Percentiles rank a stretch among this genome's conserved stretches.
These are phyloP conservation scores for Neomicropteryx cornuta DNA, from an alignment of 1,140 invertebrate genomes.

Conservation along the genomic window DNA sequence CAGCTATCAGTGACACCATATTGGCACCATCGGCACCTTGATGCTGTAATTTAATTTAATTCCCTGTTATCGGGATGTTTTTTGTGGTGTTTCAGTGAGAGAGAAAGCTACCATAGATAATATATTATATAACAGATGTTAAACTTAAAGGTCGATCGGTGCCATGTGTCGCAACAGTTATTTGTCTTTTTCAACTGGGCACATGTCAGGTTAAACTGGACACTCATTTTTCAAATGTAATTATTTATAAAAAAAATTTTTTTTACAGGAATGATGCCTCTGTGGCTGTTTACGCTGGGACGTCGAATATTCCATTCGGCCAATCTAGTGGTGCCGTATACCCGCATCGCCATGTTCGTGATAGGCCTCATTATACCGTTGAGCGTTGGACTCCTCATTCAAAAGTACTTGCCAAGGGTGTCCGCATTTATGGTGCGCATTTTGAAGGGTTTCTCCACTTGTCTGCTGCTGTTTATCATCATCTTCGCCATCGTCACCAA, in stretches of 20 bases:
- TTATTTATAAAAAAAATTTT: slow-evolving; percentile 5
- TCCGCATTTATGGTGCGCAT: slow-evolving; percentile 62
- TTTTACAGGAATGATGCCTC: slow-evolving; percentile 77
- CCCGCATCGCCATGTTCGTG: slow-evolving; percentile 64
- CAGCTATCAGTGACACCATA: too few relatives aligned
- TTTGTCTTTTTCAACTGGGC: too few relatives aligned
- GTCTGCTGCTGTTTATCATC: slow-evolving; percentile 80
- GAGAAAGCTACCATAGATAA: too few relatives aligned
- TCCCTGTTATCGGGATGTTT: too few relatives aligned
- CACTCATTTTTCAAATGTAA: slow-evolving; percentile 7
- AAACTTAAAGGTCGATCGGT: too few relatives aligned
- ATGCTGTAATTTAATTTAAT: too few relatives aligned
- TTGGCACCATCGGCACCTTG: too few relatives aligned
- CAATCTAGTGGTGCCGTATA: slow-evolving; percentile 68
- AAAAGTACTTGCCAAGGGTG: slow-evolving; percentile 53
- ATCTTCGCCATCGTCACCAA: slow-evolving; percentile 89
- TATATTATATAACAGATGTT: too few relatives aligned
- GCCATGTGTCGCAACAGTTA: too few relatives aligned
- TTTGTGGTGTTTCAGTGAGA: too few relatives aligned
- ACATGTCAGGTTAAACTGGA: background rate
- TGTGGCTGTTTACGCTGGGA: slow-evolving; percentile 93
- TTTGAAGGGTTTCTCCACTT: slow-evolving; percentile 74
- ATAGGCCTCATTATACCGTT: slow-evolving; percentile 74
- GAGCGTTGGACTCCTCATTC: slow-evolving; percentile 65
- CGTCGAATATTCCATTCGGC: slow-evolving; percentile 61